phyloP scores from a whole-genome alignment of 1,140 invertebrate species.

The Pseudoatta argentina region DNA sequence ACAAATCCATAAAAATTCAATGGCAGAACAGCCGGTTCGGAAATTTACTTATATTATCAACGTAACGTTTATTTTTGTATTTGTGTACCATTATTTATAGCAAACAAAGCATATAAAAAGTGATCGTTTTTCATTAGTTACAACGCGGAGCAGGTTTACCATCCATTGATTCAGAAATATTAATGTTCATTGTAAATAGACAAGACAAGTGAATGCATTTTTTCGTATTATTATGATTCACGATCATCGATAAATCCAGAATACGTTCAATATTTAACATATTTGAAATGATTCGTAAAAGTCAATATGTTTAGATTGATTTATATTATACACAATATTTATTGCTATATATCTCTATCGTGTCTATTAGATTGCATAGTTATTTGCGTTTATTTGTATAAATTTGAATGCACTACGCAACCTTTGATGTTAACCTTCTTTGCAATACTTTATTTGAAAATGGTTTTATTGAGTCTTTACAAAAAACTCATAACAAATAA shows the following conservation, averaged over 20 bases:
- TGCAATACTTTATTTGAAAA: background rate
- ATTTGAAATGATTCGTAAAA: background rate
- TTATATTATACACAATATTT: background rate
- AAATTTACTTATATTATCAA: constrained; percentile 45
- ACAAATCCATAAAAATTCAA: constrained; percentile 59
- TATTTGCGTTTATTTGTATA: background rate
- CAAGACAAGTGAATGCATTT: background rate
- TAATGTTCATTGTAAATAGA: background rate
- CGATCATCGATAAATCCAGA: background rate
- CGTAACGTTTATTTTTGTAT: background rate
- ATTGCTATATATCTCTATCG: background rate
- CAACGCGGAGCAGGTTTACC: background rate
- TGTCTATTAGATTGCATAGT: background rate
- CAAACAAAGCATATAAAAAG: background rate
- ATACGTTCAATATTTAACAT: background rate
- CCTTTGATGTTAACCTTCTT: background rate
- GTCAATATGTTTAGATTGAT: background rate
- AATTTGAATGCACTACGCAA: background rate
- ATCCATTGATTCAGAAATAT: background rate
- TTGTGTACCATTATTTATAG: constrained; percentile 45
- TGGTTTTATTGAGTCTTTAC: background rate
- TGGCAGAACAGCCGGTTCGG: constrained; percentile 32
- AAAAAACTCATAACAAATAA: background rate
- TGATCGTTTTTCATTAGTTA: background rate
- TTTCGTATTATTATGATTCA: background rate